A percentile compares a stretch with the other conserved stretches of the same genome.
phyloP scores from a whole-genome alignment of 2,888 invertebrate genomes.

The Tanytarsus gracilentus region DNA sequence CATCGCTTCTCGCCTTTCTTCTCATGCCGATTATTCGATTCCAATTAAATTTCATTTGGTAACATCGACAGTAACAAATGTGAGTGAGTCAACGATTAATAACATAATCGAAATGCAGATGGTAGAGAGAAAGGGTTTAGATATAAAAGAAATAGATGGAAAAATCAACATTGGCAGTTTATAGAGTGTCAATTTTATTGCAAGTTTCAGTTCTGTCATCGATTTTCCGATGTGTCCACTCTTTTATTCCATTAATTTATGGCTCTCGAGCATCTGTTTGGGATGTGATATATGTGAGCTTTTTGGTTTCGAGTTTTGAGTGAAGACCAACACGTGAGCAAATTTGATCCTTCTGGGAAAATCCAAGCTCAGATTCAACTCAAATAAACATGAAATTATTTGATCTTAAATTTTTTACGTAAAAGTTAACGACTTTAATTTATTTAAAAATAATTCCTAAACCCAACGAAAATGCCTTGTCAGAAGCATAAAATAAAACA shows the following conservation, averaged over 20 bases:
- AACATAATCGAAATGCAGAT: constrained; percentile 21
- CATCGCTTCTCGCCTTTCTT: too few relatives aligned
- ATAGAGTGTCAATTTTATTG: not conserved
- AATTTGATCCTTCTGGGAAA: too few relatives aligned
- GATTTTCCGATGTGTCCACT: constrained; percentile 1
- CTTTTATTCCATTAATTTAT: not conserved
- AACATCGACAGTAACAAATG: constrained; percentile 1
- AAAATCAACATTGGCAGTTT: not conserved
- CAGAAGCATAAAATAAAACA: constrained; percentile 12
- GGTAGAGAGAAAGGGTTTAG: not conserved
- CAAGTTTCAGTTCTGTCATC: not conserved
- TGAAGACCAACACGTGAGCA: not conserved
- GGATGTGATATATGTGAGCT: not conserved
- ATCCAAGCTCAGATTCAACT: too few relatives aligned
- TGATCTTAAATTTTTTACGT: too few relatives aligned
- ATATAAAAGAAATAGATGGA: not conserved
- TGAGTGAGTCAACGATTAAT: constrained; percentile 6
- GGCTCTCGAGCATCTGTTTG: not conserved
- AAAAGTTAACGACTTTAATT: too few relatives aligned
- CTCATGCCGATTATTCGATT: constrained; percentile 2
- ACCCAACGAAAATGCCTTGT: too few relatives aligned
- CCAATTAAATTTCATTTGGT: constrained; percentile 12
- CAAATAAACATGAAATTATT: too few relatives aligned
- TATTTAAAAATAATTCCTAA: too few relatives aligned
- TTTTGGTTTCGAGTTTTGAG: not conserved